phyloP scores from a whole-genome alignment of 2,888 invertebrate genomes.

The Pilophorus perplexus region DNA sequence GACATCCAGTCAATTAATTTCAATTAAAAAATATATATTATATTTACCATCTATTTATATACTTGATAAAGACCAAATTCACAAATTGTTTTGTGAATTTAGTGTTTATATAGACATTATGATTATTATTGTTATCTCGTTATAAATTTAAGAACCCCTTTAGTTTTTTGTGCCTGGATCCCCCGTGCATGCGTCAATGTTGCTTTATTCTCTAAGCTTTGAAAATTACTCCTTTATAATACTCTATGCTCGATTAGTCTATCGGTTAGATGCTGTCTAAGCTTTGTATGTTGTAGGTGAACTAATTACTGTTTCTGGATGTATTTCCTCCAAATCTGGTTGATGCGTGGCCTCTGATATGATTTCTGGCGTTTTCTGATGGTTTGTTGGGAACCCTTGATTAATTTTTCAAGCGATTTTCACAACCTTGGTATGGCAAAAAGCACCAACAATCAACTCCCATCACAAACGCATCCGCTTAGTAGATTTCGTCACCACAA shows the following conservation, averaged over 20 bases:
- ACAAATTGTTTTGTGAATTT: conserved; percentile 38
- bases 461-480: too few relatives aligned
- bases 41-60: conserved; percentile 44
- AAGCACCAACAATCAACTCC: too few relatives aligned
- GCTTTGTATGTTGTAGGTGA: conserved; percentile 21
- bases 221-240: not conserved
- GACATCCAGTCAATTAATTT: conserved; percentile 39
- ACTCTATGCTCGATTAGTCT: conserved; percentile 28
- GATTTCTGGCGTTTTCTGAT: too few relatives aligned
- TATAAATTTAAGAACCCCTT: conserved; percentile 9
- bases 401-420: too few relatives aligned
- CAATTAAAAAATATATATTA: conserved; percentile 39
- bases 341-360: too few relatives aligned
- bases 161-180: conserved; percentile 32
- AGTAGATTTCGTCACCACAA: too few relatives aligned
- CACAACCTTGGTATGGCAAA: too few relatives aligned
- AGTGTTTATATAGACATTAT: conserved; percentile 38
- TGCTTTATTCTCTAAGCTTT: conserved; percentile 16
- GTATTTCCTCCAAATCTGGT: too few relatives aligned
- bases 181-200: conserved; percentile 23
- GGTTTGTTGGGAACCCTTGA: too few relatives aligned
- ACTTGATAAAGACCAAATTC: conserved; percentile 44
- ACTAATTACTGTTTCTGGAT: too few relatives aligned
- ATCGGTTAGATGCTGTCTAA: conserved; percentile 33
- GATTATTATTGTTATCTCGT: conserved; percentile 36